Evolutionary conservation across 2,113 vertebrate genomes (phyloP), one percentile per base, ranked within the genome.

Genomic region (Lipotes vexillifer): DNA sequence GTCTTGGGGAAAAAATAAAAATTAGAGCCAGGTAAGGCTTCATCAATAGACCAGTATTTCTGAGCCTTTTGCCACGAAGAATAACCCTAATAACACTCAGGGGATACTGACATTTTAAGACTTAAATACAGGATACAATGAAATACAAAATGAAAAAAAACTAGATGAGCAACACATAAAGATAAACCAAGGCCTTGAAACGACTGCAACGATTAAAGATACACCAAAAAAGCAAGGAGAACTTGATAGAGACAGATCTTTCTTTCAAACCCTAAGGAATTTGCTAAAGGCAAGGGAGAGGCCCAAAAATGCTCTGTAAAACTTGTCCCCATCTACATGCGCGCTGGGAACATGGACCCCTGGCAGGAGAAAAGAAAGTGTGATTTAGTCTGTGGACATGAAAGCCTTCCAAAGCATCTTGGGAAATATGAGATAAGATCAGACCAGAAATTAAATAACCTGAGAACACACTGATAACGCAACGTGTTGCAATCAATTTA

Each of bases 371-470:
- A 95, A 84, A 97, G 96, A 97, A 97, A 29, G 80, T 17, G 17
- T 90, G 33, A 57, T 41, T 75, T 69, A 93, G 88, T 78, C 91
- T 91, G n/a, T 63, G 92, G 87, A 97, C 94, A 41, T 55, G 82
- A 94, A 97, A 97, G 55, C 61, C 68, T 89, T 96, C 91, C 82
- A 86, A 61, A 95, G 38, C 94, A 89, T 94, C 97, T 94, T 96
- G 98, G 93, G 97, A 98, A 98, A 95, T 1, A 29, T 8, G 55
- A 96, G 97, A 97, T 98, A 97, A 98, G 95, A 98, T 98, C 97
- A 84, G 90, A 88, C 84, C 88, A 97, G 91, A 97, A 97, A 89
- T 94, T 81, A 94, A 97, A 68, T 93, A 91, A 96, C 65, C 95
- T 82, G 89, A 69, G 90, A 94, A 80, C 94, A 82, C 85, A 52